A percentile compares a stretch with the other conserved stretches of the same genome.
phyloP scores from a whole-genome alignment of 1,140 invertebrate genomes.

The Hirudo medicinalis region DNA sequence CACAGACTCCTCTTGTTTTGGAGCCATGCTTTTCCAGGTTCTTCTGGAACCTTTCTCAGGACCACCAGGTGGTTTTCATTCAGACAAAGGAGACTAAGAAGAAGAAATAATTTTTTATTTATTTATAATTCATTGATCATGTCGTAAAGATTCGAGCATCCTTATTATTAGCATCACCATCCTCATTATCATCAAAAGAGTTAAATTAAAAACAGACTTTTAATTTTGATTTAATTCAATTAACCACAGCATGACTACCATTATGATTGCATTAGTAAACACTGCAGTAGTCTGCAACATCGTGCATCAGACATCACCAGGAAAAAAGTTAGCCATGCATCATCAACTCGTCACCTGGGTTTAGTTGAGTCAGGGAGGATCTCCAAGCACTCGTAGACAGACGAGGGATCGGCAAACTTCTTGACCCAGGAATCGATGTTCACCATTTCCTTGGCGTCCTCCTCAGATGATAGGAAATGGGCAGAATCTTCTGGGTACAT shows the following conservation, averaged over 20 bases:
- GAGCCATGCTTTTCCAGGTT: conserved; percentile 57
- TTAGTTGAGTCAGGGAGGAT: conserved; percentile 73
- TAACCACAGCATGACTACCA: too few relatives aligned
- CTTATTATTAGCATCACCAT: too few relatives aligned
- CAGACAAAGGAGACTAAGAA: conserved; percentile 64
- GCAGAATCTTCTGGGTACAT: conserved; percentile 32
- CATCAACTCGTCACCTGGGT: conserved; percentile 47
- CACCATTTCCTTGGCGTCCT: conserved; percentile 53
- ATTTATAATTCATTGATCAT: too few relatives aligned
- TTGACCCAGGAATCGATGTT: conserved; percentile 62
- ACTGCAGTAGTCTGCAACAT: too few relatives aligned
- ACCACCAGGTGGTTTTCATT: conserved; percentile 75
- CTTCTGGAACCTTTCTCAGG: conserved; percentile 60
- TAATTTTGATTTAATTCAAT: too few relatives aligned
- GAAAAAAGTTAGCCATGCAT: too few relatives aligned
- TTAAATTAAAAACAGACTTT: too few relatives aligned
- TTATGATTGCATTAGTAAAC: too few relatives aligned
- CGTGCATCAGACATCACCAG: too few relatives aligned
- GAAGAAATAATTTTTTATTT: conserved; percentile 21
- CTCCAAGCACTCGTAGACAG: conserved; percentile 77
- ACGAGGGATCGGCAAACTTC: conserved; percentile 60
- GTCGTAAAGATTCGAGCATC: too few relatives aligned
- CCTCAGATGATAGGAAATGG: conserved; percentile 42
- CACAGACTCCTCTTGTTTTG: conserved; percentile 69
- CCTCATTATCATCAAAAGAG: too few relatives aligned